These are phyloP conservation scores for Gymnothorax reevesii DNA, from an alignment of 2,797 vertebrate species.

Conservation along the genomic window DNA sequence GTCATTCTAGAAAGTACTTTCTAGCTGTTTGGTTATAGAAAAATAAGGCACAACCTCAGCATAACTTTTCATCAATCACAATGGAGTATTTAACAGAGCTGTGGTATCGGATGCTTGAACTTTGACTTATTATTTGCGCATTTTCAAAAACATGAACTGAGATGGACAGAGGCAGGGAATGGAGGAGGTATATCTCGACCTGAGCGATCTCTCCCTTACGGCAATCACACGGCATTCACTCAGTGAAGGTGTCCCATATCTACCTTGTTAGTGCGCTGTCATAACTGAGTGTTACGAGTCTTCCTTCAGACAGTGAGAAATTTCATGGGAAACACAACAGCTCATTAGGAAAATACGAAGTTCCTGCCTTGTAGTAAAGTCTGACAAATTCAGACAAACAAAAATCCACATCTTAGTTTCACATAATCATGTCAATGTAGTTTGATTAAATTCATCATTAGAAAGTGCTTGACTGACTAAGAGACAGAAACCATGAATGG, in stretches of 20 bases:
- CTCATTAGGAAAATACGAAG: conserved; percentile 53
- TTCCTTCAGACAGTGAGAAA: conserved; percentile 50
- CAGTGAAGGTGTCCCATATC: conserved; percentile 29
- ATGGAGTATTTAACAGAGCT: too few relatives aligned
- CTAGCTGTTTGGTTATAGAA: too few relatives aligned
- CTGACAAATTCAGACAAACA: conserved; percentile 6
- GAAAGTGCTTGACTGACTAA: conserved; percentile 67
- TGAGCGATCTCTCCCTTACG: conserved; percentile 54
- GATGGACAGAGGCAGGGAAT: conserved; percentile 56
- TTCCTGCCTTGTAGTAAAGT: conserved; percentile 36
- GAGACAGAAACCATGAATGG: conserved; percentile 68
- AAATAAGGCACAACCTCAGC: too few relatives aligned
- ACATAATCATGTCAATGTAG: conserved; percentile 66
- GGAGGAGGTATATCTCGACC: conserved; percentile 68
- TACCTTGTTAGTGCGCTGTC: conserved; percentile 45
- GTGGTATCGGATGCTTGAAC: too few relatives aligned
- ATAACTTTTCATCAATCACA: too few relatives aligned
- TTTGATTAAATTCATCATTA: conserved; percentile 62
- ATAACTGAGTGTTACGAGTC: conserved; percentile 52
- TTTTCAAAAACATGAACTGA: conserved; percentile 60
- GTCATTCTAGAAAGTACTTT: too few relatives aligned
- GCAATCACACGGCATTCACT: conserved; percentile 50
- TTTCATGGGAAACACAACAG: conserved; percentile 63
- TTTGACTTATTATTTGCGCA: conserved; percentile 61
- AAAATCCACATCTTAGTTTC: conserved; percentile 47